Evolutionary conservation across 53 echinoderm and acorn worm genomes (phyloP).

Genomic region (Apostichopus leukothele): DNA sequence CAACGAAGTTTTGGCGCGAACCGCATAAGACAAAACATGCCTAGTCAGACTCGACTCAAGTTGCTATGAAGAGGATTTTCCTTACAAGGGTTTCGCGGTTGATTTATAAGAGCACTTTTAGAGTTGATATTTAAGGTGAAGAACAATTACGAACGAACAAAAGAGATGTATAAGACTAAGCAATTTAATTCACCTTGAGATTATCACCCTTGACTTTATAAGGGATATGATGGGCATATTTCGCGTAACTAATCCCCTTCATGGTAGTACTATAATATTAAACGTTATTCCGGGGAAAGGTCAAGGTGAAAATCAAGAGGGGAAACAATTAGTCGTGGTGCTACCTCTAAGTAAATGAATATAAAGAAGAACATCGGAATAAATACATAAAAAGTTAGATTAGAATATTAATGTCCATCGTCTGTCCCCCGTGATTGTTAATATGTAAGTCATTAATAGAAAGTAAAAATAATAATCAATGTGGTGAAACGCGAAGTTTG

Average conservation of each 20-base stretch:
- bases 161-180: conserved; percentile 25
- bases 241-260: conserved; percentile 24
- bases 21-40: conserved; percentile 20
- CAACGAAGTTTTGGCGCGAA: conserved; percentile 44
- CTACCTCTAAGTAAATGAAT: too few species aligned
- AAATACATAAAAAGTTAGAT: too few species aligned
- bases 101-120: conserved; percentile 35
- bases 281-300: background rate
- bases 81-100: conserved; percentile 45
- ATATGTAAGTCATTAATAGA: too few species aligned
- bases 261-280: background rate
- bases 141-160: conserved; percentile 23
- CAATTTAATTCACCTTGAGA: conserved; percentile 45
- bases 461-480: too few species aligned
- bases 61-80: conserved; percentile 34
- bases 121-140: conserved; percentile 33
- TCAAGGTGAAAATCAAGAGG: background rate
- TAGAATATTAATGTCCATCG: too few species aligned
- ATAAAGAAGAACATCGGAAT: too few species aligned
- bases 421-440: too few species aligned
- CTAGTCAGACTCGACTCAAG: background rate
- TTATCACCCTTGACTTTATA: conserved; percentile 2
- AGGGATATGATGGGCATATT: conserved; percentile 16
- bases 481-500: too few species aligned
- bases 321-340: too few species aligned